These are phyloP conservation scores for Physocephala rufipes DNA, from an alignment of 2,888 invertebrate genomes.

Conservation along the genomic window DNA sequence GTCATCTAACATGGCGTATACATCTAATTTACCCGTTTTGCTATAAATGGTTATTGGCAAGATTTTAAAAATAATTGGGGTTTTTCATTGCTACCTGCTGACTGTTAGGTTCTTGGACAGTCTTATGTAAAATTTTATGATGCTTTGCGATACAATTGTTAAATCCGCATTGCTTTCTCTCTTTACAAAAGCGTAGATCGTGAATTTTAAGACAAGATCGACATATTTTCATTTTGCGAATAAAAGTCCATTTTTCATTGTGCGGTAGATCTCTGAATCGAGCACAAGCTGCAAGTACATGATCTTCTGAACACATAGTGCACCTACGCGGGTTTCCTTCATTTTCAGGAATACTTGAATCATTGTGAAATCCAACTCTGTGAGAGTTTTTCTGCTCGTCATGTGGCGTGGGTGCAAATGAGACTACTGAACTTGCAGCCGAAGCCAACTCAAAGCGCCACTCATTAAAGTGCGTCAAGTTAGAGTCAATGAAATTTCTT, in stretches of 20 bases:
- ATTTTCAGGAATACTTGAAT: background rate
- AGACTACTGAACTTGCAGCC: too few species aligned
- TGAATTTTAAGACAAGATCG: constrained; percentile 34
- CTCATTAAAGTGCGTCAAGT: too few species aligned
- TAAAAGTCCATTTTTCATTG: constrained; percentile 27
- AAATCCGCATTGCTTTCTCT: constrained; percentile 19
- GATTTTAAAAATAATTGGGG: too few species aligned
- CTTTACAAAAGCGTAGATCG: constrained; percentile 16
- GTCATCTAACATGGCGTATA: constrained; percentile 41
- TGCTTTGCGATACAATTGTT: background rate
- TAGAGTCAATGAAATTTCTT: background rate
- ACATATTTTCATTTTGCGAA: constrained; percentile 33
- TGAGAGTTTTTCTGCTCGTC: too few species aligned
- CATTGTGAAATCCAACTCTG: too few species aligned
- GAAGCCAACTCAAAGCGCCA: too few species aligned
- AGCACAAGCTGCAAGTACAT: background rate
- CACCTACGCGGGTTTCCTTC: background rate
- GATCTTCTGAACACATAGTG: constrained; percentile 2
- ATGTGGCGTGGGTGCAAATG: too few species aligned
- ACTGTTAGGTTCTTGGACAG: too few species aligned
- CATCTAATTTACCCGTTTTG: constrained; percentile 8
- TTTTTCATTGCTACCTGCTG: too few species aligned
- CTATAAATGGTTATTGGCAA: too few species aligned
- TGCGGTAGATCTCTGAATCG: constrained; percentile 10
- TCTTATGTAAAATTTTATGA: constrained; percentile 39